These are phyloP conservation scores for Platyscapa corneri DNA, from an alignment of 1,140 invertebrate species.

Conservation along the genomic window DNA sequence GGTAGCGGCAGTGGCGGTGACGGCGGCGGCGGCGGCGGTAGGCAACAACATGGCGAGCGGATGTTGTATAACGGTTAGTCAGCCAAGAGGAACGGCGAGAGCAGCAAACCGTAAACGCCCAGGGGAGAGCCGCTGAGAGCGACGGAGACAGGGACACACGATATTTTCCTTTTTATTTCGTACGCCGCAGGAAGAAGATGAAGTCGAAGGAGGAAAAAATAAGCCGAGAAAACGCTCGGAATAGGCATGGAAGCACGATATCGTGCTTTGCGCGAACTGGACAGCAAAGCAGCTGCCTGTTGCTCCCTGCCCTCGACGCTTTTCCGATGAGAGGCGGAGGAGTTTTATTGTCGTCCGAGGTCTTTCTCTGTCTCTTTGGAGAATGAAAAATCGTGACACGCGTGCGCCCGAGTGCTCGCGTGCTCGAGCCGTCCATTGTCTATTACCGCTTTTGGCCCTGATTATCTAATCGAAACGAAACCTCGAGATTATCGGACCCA, in stretches of 20 bases:
- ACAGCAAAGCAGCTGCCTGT: background rate
- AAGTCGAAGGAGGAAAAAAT: background rate
- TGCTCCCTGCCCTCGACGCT: background rate
- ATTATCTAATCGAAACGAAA: background rate
- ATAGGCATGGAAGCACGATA: too few species aligned
- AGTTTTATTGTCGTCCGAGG: background rate
- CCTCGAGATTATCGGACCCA: background rate
- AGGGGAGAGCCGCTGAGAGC: conserved; percentile 26
- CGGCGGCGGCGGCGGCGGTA: background rate
- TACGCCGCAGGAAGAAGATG: background rate
- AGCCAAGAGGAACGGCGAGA: conserved; percentile 65
- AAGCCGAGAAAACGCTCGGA: too few species aligned
- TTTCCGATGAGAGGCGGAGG: background rate
- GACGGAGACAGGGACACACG: conserved; percentile 7
- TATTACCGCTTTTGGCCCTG: background rate
- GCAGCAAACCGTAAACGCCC: conserved; percentile 64
- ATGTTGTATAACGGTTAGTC: conserved; percentile 67
- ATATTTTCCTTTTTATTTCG: background rate
- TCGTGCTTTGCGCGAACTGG: background rate
- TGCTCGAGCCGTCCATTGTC: background rate
- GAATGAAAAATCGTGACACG: background rate
- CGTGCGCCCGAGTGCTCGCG: background rate
- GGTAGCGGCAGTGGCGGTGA: background rate
- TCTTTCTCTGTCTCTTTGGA: background rate
- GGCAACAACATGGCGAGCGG: conserved; percentile 56